Conservation (phyloP, 2,797 vertebrate species). For the Bovichtus variegatus region DNA sequence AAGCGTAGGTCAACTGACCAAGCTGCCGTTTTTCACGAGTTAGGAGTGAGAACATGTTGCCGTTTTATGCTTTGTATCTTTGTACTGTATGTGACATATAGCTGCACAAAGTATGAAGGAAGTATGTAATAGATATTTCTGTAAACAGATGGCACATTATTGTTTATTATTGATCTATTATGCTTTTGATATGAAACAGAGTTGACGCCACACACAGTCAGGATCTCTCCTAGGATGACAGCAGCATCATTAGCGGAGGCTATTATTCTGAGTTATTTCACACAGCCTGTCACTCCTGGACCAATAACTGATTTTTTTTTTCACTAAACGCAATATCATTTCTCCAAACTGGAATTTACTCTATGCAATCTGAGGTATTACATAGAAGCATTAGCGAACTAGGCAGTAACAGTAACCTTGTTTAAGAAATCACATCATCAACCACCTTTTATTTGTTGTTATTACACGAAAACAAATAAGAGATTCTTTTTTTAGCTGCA, state of each 20-base stretch:
- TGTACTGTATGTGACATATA: neutral
- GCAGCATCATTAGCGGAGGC: neutral
- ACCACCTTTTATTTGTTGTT: neutral
- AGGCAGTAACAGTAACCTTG: neutral
- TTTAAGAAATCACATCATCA: neutral
- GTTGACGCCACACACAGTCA: neutral
- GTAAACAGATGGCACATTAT: neutral
- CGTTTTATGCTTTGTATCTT: neutral
- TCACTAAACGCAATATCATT: neutral
- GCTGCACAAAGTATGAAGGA: neutral
- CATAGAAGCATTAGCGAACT: neutral
- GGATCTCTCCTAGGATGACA: neutral
- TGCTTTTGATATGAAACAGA: neutral
- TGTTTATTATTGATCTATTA: neutral
- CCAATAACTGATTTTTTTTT: neutral
- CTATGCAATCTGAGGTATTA: neutral
- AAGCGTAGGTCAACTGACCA: too few species aligned
- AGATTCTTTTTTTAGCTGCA: neutral
- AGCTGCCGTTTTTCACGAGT: too few species aligned
- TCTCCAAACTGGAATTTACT: neutral
- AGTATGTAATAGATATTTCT: neutral
- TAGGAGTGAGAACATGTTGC: too few species aligned
- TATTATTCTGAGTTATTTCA: neutral
- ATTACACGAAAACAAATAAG: neutral
- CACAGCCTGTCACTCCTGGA: neutral